A percentile compares a stretch with the other conserved stretches of the same genome.
phyloP scores from a whole-genome alignment of 2,113 vertebrate species.

The Xenopus borealis region DNA sequence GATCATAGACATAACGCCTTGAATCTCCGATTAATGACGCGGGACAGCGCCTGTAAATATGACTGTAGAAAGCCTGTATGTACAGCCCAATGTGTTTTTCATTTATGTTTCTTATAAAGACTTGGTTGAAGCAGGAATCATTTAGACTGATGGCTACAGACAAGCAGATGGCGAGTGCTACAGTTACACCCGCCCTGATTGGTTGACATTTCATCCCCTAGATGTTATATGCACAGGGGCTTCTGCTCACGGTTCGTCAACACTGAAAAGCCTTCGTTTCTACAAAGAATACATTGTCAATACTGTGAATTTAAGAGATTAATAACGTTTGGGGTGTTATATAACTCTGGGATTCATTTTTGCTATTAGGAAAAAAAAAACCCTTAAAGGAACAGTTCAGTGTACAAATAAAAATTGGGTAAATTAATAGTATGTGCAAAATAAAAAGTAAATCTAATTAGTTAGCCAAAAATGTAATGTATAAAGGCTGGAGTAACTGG shows the following conservation, averaged over 20 bases:
- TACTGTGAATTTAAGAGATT: background rate
- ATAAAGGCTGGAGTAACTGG: too few species aligned
- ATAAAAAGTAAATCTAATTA: too few species aligned
- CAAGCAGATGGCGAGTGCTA: background rate
- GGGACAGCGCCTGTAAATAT: constrained; percentile 33
- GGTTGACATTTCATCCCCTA: background rate
- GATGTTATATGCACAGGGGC: background rate
- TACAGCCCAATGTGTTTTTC: constrained; percentile 30
- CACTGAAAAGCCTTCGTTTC: background rate
- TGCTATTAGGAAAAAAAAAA: too few species aligned
- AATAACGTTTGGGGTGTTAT: background rate
- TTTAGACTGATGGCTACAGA: constrained; percentile 12
- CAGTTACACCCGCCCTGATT: background rate
- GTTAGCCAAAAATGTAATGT: too few species aligned
- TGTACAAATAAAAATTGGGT: too few species aligned
- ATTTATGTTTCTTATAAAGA: constrained; percentile 25
- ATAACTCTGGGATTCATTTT: too few species aligned
- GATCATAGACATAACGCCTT: background rate
- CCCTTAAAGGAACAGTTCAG: too few species aligned
- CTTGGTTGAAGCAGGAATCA: constrained; percentile 15
- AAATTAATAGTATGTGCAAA: too few species aligned
- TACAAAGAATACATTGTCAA: background rate
- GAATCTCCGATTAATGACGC: too few species aligned
- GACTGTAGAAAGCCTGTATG: constrained; percentile 26
- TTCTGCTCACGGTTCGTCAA: background rate